Evolutionary conservation across 2,113 vertebrate species (phyloP).

Genomic region (Strix uralensis): DNA sequence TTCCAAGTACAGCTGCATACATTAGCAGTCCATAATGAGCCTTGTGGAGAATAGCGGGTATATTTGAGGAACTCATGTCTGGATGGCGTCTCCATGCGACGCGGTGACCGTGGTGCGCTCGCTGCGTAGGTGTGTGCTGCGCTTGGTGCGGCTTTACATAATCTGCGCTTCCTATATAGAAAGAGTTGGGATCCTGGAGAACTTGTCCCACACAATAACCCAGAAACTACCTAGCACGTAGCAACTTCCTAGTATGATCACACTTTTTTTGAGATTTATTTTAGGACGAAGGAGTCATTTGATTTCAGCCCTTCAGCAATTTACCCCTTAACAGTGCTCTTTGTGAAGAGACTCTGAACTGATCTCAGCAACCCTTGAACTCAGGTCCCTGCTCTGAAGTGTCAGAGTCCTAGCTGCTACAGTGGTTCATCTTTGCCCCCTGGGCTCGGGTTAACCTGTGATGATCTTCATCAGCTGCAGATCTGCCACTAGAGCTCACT

Average conservation of each 20-base stretch:
- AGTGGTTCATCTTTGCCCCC: not conserved
- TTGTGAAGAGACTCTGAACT: not conserved
- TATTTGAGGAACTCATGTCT: not conserved
- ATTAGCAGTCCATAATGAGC: not conserved
- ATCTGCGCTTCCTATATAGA: accelerated
- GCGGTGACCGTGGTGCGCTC: not conserved
- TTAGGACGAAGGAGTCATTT: not conserved
- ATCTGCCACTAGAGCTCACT: not conserved
- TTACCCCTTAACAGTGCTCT: not conserved
- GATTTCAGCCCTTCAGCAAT: not conserved
- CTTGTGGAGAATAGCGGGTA: not conserved
- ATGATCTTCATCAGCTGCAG: not conserved
- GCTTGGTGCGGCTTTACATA: not conserved
- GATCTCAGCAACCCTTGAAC: not conserved
- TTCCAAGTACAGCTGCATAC: not conserved
- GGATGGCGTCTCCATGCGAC: not conserved
- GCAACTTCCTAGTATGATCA: not conserved
- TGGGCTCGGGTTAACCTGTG: not conserved
- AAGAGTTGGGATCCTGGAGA: not conserved
- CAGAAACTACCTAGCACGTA: not conserved
- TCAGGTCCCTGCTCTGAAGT: not conserved
- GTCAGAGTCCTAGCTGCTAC: not conserved
- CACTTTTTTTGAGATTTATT: not conserved
- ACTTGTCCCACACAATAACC: not conserved
- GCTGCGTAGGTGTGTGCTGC: not conserved